Evolutionary conservation across 2,888 invertebrate genomes (phyloP), one percentile per base, ranked within the genome.

Genomic region (Tholera decimalis): DNA sequence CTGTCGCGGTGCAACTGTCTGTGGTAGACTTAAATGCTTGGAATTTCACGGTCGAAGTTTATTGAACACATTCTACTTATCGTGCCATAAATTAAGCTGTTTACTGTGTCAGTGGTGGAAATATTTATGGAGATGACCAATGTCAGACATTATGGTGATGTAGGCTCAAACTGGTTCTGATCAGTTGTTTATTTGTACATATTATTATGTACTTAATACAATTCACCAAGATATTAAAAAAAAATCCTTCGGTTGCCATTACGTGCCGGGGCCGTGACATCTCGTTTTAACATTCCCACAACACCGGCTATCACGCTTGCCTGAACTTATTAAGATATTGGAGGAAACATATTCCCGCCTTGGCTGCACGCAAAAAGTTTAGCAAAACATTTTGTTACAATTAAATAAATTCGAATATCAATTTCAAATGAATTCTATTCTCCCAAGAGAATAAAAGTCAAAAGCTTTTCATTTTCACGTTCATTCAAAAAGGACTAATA

Each of bases 41-140:
- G 44, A 64, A 74, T 66, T 74, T 63, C 54, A 63, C 22, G 67
- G 41, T 53, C 47, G 9, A 7, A 35, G 1, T 68, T 43, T 43
- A 43, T 37, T 61, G 15, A 35, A 47, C 26, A 41, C 33, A 43
- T 74, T 56, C 20, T 39, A 33, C 11, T 43, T 49, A 39, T 39
- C 11, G n/a, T 18, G 15, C 30, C 47, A 18, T 77, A 53, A 56
- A 60, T 46, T 51, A 37, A 18, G 30, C 9, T 58, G 8, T 30
- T 15, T 37, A 44, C 8, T 33, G 26, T 64, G 26, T 9, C 51
- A 64, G 18, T 30, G 35, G 35, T 37, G 3, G 7, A 57, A 55
- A 9, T 41, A 43, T 69, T 70, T 43, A 37, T 37, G 24, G n/a
- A n/a, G 30, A 47, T 22, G 37, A 24, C 22, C 18, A 70, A 70